These are phyloP conservation scores for Wiebesia pumilae DNA, from an alignment of 1,140 invertebrate genomes.

Conservation along the genomic window DNA sequence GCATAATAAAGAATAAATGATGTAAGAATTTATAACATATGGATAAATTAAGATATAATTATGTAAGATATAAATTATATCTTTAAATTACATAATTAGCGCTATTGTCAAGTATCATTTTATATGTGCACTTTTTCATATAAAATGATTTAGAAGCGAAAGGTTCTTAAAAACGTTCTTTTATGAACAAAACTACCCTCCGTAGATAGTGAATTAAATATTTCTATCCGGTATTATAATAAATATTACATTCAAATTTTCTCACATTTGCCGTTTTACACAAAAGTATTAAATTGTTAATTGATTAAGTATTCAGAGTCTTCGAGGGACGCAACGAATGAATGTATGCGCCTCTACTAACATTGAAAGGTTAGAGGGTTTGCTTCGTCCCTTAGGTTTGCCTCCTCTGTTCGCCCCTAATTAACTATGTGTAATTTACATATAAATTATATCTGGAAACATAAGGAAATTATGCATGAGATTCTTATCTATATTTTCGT, in stretches of 20 bases:
- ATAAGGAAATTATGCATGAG: slow-evolving; percentile 33
- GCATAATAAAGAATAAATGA: too few species aligned
- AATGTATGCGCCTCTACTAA: neutral
- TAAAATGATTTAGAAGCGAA: neutral
- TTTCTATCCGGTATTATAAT: neutral
- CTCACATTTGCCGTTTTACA: neutral
- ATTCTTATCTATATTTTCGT: slow-evolving; percentile 9
- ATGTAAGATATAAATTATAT: too few species aligned
- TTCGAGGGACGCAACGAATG: neutral
- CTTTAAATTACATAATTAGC: too few species aligned
- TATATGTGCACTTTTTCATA: neutral
- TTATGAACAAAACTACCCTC: neutral
- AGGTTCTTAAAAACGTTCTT: neutral
- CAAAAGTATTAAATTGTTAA: neutral
- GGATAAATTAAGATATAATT: too few species aligned
- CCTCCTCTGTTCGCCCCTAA: slow-evolving; percentile 21
- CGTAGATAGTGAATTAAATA: too few species aligned
- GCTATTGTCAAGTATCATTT: neutral
- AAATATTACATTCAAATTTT: neutral
- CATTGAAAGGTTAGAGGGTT: slow-evolving; percentile 20
- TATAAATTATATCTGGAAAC: slow-evolving; percentile 38
- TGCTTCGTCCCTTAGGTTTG: slow-evolving; percentile 11
- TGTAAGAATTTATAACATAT: too few species aligned
- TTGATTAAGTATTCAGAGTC: neutral
- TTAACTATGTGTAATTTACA: slow-evolving; percentile 44